Base-by-base conservation (phyloP, 2,888 invertebrate genomes). In the Teleiodes luculella region DNA sequence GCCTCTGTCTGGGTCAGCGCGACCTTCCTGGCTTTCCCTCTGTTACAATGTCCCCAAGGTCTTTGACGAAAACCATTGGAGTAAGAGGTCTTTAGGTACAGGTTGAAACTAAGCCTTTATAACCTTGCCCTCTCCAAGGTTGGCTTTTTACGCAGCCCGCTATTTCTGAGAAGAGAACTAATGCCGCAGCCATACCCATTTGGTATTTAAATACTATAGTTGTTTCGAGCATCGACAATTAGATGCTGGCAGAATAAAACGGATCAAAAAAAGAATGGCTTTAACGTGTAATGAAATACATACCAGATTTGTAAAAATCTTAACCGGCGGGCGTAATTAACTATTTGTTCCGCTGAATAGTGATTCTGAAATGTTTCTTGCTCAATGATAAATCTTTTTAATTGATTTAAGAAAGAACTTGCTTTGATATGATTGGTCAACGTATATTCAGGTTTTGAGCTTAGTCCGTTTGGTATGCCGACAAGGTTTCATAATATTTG, bases 91-190 rank as follows among this genome's bases (percentile, higher is more conserved):
- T 28, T 28, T 43, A 28, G 20, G 80, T 80, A 77, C 74, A 73
- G 56, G 52, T 69, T n/a, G n/a, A n/a, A n/a, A n/a, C n/a, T n/a
- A n/a, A n/a, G n/a, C n/a, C n/a, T n/a, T n/a, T n/a, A n/a, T n/a
- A 72, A 69, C 83, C 84, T 83, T 84, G 81, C 67, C 76, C 72
- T 70, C 56, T 16, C 37, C 71, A 74, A 79, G 79, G 78, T 64
- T 66, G 57, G 57, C 52, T 57, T 53, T 53, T 51, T 58, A 56
- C 52, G 56, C 55, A 59, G n/a, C n/a, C n/a, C n/a, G n/a, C n/a
- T n/a, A n/a, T n/a, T n/a, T n/a, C n/a, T n/a, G n/a, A n/a, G n/a
- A 62, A 59, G 60, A 61, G 65, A 54, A 60, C 61, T 55, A 37
- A 24, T 13, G n/a, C 28, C 30, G 14, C 24, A 28, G 28, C 13